Conservation (phyloP, 2,797 vertebrate genomes). For the Philypnodon macrostomus region DNA sequence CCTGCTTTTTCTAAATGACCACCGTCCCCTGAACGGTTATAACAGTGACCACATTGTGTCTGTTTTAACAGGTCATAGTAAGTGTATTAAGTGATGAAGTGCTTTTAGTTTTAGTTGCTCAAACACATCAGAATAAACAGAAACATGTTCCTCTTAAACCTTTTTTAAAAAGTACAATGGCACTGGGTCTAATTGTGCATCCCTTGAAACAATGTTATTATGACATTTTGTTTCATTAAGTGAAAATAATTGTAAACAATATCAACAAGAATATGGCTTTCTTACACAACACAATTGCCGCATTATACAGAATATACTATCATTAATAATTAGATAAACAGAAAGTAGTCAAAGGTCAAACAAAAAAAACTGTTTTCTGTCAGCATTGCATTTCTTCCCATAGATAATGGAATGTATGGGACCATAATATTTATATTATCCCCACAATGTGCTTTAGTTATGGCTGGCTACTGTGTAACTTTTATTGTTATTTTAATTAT, state of each 20-base stretch:
- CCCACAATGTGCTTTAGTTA: constrained; percentile 75
- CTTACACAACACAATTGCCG: constrained; percentile 61
- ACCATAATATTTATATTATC: constrained; percentile 56
- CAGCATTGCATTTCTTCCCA: constrained; percentile 65
- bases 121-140: constrained; percentile 42
- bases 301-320: constrained; percentile 60
- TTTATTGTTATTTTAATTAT: constrained; percentile 28
- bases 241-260: constrained; percentile 22
- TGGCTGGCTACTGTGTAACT: constrained; percentile 56
- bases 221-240: constrained; percentile 30
- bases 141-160: constrained; percentile 42
- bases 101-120: constrained; percentile 76
- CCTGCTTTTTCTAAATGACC: constrained; percentile 32
- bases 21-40: constrained; percentile 29
- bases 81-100: constrained; percentile 67
- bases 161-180: constrained; percentile 39
- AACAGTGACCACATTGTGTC: constrained; percentile 51
- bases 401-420: constrained; percentile 73
- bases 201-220: constrained; percentile 43
- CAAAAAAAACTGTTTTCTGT: constrained; percentile 48
- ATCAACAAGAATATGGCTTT: constrained; percentile 70
- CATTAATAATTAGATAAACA: constrained; percentile 61
- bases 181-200: constrained; percentile 39
- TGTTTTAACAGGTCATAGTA: constrained; percentile 65
- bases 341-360: constrained; percentile 43